Evolutionary conservation across 2,888 invertebrate genomes (phyloP), one percentile per base, ranked within the genome.

Genomic region (Cataglyphis altisquamis): DNA sequence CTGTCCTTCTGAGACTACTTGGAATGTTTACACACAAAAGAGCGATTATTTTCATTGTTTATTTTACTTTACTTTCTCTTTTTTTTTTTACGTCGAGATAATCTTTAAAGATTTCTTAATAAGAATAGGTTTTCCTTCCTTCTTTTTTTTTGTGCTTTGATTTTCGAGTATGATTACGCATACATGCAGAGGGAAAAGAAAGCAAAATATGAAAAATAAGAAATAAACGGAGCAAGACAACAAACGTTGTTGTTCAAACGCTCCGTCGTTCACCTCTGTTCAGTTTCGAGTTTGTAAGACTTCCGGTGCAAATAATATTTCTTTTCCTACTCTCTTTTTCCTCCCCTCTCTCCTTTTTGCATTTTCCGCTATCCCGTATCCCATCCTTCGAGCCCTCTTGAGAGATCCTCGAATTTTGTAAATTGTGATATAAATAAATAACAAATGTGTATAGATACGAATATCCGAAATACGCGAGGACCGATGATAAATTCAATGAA

Each of bases 391-490:
- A 41, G 55, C 48, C 75, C 73, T 36, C 73, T 70, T 63, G 81
- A 86, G 68, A 89, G 68, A 89, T 87, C 89, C 91, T 90, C 88
- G 89, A 94, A 92, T 94, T 94, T 94, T 94, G 94, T 94, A 94
- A 94, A 94, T 94, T 94, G 94, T 94, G 94, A 94, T 94, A 94
- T 94, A 94, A 94, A 93, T 94, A 94, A 94, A 93, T 92, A 92
- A 92, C 92, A 91, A 93, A 93, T 94, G 93, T 94, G 94, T 94
- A 94, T 94, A 94, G 92, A 89, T 91, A 92, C 90, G 88, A 91
- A 88, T 87, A 84, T 84, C 85, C 87, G 85, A 85, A 88, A 67
- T 77, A 87, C 87, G 90, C 90, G 91, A 92, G 91, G 89, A 91
- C 90, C 90, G 88, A 70, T 67, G 88, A 70, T 67, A 92, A 93